A percentile compares a stretch with the other conserved stretches of the same genome.
phyloP scores from a whole-genome alignment of 2,113 vertebrate species.

The Oreochromis spilurus region DNA sequence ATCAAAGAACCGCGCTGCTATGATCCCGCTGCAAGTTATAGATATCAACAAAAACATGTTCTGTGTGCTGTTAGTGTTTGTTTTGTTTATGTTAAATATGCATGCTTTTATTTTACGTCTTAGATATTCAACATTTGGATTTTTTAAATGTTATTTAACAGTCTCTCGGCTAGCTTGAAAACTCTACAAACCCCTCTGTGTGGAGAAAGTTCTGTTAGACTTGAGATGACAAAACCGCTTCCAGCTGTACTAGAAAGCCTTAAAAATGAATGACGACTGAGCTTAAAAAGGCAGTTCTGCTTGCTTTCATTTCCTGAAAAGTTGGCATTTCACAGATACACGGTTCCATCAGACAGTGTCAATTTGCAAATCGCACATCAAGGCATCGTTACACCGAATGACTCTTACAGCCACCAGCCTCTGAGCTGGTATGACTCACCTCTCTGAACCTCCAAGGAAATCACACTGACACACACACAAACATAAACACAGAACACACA shows the following conservation, averaged over 20 bases:
- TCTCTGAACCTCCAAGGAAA: conserved; percentile 43
- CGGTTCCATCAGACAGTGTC: conserved; percentile 8
- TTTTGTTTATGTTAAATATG: not conserved
- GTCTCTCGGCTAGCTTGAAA: not conserved
- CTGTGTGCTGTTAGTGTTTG: not conserved
- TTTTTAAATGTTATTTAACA: not conserved
- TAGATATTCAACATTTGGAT: not conserved
- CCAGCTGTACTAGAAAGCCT: not conserved
- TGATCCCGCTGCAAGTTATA: not conserved
- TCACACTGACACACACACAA: conserved; percentile 15
- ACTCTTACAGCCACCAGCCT: conserved; percentile 23
- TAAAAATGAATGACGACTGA: not conserved
- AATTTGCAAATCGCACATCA: conserved; percentile 49
- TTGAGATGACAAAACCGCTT: not conserved
- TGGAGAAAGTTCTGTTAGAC: not conserved
- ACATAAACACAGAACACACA: not conserved
- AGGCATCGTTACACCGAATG: not conserved
- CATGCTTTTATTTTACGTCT: not conserved
- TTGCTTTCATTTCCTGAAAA: conserved; percentile 34
- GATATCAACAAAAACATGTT: not conserved
- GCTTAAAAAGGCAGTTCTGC: not conserved
- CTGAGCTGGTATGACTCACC: conserved; percentile 50
- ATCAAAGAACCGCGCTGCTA: not conserved
- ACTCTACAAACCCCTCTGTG: not conserved
- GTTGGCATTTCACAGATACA: conserved; percentile 34